phyloP scores from a whole-genome alignment of 1,140 invertebrate species.

The Zaprionus camerounensis region DNA sequence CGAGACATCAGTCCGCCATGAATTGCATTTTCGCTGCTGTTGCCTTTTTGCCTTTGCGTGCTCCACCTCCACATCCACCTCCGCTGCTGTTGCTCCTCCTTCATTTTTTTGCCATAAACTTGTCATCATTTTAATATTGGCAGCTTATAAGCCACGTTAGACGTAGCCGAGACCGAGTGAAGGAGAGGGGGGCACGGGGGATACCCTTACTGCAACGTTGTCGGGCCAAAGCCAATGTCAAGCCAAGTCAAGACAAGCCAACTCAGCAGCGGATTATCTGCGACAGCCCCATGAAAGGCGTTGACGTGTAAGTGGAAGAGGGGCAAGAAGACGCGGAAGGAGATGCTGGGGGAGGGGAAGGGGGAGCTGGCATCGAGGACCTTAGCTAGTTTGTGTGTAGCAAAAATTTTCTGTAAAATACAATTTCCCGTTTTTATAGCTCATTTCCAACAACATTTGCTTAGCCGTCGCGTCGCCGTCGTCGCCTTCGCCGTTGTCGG shows the following conservation, averaged over 20 bases:
- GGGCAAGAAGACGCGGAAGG: neutral
- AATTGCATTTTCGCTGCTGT: conserved; percentile 72
- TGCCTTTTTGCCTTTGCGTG: conserved; percentile 27
- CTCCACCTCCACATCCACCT: neutral
- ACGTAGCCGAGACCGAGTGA: conserved; percentile 35
- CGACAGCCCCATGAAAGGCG: conserved; percentile 72
- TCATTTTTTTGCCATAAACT: conserved; percentile 68
- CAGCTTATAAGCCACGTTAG: conserved; percentile 80
- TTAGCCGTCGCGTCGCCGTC: conserved; percentile 47
- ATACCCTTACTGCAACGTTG: conserved; percentile 13
- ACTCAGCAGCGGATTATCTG: conserved; percentile 80
- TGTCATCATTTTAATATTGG: conserved; percentile 83
- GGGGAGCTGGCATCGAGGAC: conserved; percentile 23
- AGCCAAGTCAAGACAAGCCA: conserved; percentile 79
- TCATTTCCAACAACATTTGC: conserved; percentile 81
- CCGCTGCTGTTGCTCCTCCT: neutral
- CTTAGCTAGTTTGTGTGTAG: conserved; percentile 74
- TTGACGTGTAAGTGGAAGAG: conserved; percentile 44
- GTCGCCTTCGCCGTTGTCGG: conserved; percentile 7
- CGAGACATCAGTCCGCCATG: conserved; percentile 73
- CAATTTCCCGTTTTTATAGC: conserved; percentile 82
- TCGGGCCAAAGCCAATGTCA: conserved; percentile 77
- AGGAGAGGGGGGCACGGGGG: neutral
- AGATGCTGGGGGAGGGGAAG: neutral
- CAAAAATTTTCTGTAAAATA: conserved; percentile 80